Evolutionary conservation across 2,888 invertebrate species (phyloP).

Genomic region (Abscondita cerata): DNA sequence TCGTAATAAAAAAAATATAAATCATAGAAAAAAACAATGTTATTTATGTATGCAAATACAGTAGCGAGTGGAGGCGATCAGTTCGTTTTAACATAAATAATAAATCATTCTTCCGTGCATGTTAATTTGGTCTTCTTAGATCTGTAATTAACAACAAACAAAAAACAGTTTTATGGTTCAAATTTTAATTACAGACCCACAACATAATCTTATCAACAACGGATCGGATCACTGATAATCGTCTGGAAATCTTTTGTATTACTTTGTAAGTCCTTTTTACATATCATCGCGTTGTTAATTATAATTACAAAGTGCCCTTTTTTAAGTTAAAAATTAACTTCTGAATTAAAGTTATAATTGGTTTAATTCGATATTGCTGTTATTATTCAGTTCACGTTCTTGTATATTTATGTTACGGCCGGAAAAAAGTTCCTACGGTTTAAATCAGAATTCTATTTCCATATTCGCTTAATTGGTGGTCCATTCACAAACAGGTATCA

Average conservation of each 20-base stretch:
- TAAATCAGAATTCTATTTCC: slow-evolving; percentile 24
- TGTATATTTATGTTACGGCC: slow-evolving; percentile 18
- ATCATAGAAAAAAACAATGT: too few relatives aligned
- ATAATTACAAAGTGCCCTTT: background rate
- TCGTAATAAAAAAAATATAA: too few relatives aligned
- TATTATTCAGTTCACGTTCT: slow-evolving; percentile 22
- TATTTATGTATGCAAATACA: slow-evolving; percentile 6
- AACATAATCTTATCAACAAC: slow-evolving; percentile 25
- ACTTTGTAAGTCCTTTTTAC: background rate
- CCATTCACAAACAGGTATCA: slow-evolving; percentile 12
- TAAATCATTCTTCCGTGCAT: slow-evolving; percentile 6
- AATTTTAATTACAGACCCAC: slow-evolving; percentile 23
- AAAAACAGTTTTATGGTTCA: slow-evolving; percentile 24
- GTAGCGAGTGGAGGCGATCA: background rate
- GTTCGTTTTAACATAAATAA: background rate
- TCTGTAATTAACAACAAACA: slow-evolving; percentile 28
- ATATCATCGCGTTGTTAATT: background rate
- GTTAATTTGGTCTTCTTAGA: slow-evolving; percentile 18
- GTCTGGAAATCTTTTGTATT: background rate
- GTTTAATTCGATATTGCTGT: slow-evolving; percentile 11
- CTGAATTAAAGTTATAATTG: slow-evolving; percentile 7
- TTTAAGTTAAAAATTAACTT: background rate
- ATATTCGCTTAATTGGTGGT: slow-evolving; percentile 32
- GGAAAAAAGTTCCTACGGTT: slow-evolving; percentile 17
- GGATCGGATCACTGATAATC: slow-evolving; percentile 6